phyloP scores from a whole-genome alignment of 2,113 vertebrate genomes.

The Crotalus horridus region DNA sequence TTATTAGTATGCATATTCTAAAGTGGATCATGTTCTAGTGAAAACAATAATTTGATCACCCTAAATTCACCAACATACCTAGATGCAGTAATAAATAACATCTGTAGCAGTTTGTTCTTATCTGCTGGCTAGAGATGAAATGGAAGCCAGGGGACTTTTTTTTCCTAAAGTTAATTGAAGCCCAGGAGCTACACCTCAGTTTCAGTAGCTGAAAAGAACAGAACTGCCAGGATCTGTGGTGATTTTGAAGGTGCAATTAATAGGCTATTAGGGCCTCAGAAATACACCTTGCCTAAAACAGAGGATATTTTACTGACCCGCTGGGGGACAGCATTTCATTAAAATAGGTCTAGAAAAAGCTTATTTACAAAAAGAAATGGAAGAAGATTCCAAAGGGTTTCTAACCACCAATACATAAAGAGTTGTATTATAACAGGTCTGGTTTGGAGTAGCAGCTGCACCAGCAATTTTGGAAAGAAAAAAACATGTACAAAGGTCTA shows the following conservation, averaged over 20 bases:
- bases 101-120: not conserved
- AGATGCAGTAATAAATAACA: not conserved
- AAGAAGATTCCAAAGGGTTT: not conserved
- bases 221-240: not conserved
- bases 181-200: not conserved
- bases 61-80: not conserved
- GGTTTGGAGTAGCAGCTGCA: not conserved
- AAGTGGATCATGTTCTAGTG: not conserved
- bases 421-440: not conserved
- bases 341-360: not conserved
- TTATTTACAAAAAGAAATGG: not conserved
- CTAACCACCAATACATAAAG: not conserved
- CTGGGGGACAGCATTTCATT: not conserved
- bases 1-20: not conserved
- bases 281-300: not conserved
- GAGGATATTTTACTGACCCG: not conserved
- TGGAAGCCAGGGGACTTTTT: not conserved
- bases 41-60: not conserved
- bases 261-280: not conserved
- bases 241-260: not conserved
- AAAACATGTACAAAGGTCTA: not conserved
- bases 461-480: not conserved
- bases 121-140: not conserved
- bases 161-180: not conserved
- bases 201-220: not conserved